phyloP scores from a whole-genome alignment of 2,888 invertebrate species.

The Diplolepis rosae region DNA sequence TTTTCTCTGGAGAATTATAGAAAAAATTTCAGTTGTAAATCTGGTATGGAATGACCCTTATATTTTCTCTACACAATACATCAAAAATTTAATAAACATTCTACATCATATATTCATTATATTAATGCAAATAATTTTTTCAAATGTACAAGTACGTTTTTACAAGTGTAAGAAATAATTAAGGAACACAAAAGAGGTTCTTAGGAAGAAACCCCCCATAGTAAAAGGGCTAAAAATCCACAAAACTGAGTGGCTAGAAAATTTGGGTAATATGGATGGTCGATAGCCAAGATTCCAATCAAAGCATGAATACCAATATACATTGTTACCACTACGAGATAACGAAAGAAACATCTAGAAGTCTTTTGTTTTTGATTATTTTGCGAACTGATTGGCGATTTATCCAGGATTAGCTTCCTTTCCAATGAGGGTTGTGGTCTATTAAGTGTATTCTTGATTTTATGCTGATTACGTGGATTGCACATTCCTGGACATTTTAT shows the following conservation, averaged over 20 bases:
- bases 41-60: too few species aligned
- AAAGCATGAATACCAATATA: conserved; percentile 52
- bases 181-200: too few species aligned
- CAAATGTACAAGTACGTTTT: background rate
- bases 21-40: too few species aligned
- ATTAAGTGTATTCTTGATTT: background rate
- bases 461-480: conserved; percentile 50
- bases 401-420: conserved; percentile 24
- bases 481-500: conserved; percentile 59
- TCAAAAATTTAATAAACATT: too few species aligned
- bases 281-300: conserved; percentile 52
- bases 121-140: too few species aligned
- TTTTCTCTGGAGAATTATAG: too few species aligned
- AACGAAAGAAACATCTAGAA: background rate
- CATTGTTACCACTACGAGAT: conserved; percentile 34
- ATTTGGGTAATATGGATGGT: conserved; percentile 55
- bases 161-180: too few species aligned
- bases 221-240: conserved; percentile 60
- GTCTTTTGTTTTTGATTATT: background rate
- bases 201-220: conserved; percentile 51
- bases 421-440: background rate
- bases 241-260: conserved; percentile 65
- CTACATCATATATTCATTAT: too few species aligned
- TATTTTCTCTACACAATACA: too few species aligned
- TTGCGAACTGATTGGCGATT: background rate